These are phyloP conservation scores for Chrysotoxum bicinctum DNA, from an alignment of 2,888 invertebrate genomes.

Conservation along the genomic window DNA sequence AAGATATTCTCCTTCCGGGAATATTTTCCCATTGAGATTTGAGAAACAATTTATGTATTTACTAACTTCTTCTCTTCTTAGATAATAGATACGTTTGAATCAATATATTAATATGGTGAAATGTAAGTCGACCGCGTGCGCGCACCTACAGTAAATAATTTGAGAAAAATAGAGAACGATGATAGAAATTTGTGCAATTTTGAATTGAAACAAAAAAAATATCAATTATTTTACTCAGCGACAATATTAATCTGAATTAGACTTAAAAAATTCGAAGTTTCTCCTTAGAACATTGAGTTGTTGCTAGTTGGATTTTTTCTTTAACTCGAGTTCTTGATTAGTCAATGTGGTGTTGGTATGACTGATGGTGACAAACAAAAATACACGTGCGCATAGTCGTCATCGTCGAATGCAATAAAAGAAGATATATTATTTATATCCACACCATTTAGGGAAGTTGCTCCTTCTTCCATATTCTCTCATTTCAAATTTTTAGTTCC, in stretches of 20 bases:
- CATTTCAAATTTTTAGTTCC: background rate
- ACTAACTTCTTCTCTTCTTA: background rate
- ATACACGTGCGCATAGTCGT: slow-evolving; percentile 17
- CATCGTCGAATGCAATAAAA: background rate
- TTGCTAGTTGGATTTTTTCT: background rate
- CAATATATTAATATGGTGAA: background rate
- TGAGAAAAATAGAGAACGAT: background rate
- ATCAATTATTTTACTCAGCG: background rate
- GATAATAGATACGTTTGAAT: background rate
- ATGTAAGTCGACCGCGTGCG: slow-evolving; percentile 1
- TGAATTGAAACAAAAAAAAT: background rate
- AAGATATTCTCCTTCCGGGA: background rate
- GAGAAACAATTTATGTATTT: background rate
- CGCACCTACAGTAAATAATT: background rate
- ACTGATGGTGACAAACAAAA: background rate
- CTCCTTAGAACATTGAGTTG: background rate
- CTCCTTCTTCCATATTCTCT: background rate
- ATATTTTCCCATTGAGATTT: background rate
- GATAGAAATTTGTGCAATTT: background rate
- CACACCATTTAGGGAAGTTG: slow-evolving; percentile 17
- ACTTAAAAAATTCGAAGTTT: background rate
- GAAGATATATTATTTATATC: background rate
- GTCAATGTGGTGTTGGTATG: background rate
- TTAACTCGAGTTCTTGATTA: background rate
- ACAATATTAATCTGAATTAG: background rate